phyloP scores from a whole-genome alignment of 2,888 invertebrate species.

The Dascillus cervinus region DNA sequence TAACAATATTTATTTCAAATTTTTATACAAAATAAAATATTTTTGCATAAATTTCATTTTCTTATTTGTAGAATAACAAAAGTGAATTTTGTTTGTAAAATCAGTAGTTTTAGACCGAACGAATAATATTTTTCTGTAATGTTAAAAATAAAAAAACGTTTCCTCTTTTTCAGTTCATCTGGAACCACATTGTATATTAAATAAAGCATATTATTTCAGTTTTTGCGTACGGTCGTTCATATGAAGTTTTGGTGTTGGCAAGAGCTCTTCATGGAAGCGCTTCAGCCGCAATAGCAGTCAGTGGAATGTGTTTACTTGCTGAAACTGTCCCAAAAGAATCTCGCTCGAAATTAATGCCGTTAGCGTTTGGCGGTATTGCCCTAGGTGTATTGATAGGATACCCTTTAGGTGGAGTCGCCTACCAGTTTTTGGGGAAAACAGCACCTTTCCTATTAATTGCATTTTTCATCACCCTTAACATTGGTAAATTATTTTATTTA shows the following conservation, averaged over 20 bases:
- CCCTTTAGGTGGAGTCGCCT: slow-evolving; percentile 71
- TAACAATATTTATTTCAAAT: too few species aligned
- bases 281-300: slow-evolving; percentile 70
- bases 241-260: slow-evolving; percentile 60
- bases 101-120: too few species aligned
- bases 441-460: slow-evolving; percentile 67
- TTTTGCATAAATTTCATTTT: too few species aligned
- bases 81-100: too few species aligned
- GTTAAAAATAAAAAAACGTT: too few species aligned
- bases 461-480: slow-evolving; percentile 47
- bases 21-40: too few species aligned
- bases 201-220: slow-evolving; percentile 43
- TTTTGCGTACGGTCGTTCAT: slow-evolving; percentile 67
- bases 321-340: slow-evolving; percentile 47
- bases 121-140: too few species aligned
- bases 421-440: slow-evolving; percentile 66
- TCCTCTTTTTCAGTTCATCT: too few species aligned
- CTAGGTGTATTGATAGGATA: slow-evolving; percentile 75
- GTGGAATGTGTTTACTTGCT: slow-evolving; percentile 76
- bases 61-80: too few species aligned
- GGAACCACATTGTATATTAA: too few species aligned
- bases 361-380: slow-evolving; percentile 73
- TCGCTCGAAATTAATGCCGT: slow-evolving; percentile 67
- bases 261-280: slow-evolving; percentile 73
- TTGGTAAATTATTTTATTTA: slow-evolving; percentile 34